A percentile compares a stretch with the other conserved stretches of the same genome.
phyloP scores from a whole-genome alignment of 2,113 vertebrate genomes.

The Anarrhichthys ocellatus region DNA sequence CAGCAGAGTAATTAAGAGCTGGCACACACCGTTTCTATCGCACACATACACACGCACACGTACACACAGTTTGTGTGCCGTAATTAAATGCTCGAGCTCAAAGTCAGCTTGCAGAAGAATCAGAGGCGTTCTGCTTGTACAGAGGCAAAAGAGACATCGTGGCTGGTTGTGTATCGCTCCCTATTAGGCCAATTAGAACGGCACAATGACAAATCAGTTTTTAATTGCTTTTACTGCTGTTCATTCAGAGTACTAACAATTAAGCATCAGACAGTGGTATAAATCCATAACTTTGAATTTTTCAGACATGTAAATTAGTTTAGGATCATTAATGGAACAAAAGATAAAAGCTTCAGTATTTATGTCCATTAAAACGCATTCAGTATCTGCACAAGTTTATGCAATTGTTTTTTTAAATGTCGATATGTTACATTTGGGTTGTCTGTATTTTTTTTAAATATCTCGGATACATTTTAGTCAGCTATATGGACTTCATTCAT shows the following conservation, averaged over 20 bases:
- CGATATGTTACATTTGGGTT: background rate
- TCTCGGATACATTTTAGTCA: background rate
- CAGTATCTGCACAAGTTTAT: background rate
- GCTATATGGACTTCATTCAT: background rate
- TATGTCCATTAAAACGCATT: slow-evolving; percentile 9
- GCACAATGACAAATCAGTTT: slow-evolving; percentile 63
- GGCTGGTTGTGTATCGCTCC: slow-evolving; percentile 39
- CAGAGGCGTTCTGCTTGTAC: slow-evolving; percentile 34
- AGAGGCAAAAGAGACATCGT: slow-evolving; percentile 42
- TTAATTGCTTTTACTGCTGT: slow-evolving; percentile 62
- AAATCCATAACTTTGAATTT: slow-evolving; percentile 34
- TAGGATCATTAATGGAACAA: slow-evolving; percentile 28
- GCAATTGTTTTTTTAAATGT: background rate
- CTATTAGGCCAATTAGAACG: slow-evolving; percentile 66
- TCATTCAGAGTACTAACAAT: slow-evolving; percentile 49
- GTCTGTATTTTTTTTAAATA: background rate
- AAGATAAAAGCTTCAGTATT: slow-evolving; percentile 15
- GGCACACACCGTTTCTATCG: slow-evolving; percentile 19
- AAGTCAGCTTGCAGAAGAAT: slow-evolving; percentile 57
- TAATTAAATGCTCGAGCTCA: slow-evolving; percentile 71
- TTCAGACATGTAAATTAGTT: slow-evolving; percentile 12
- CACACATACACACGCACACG: slow-evolving; percentile 13
- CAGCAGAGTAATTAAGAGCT: slow-evolving; percentile 65
- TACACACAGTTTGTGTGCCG: slow-evolving; percentile 9
- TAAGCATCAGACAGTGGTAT: slow-evolving; percentile 27